These are phyloP conservation scores for Cetonia aurata DNA, from an alignment of 2,888 invertebrate genomes.

Conservation along the genomic window DNA sequence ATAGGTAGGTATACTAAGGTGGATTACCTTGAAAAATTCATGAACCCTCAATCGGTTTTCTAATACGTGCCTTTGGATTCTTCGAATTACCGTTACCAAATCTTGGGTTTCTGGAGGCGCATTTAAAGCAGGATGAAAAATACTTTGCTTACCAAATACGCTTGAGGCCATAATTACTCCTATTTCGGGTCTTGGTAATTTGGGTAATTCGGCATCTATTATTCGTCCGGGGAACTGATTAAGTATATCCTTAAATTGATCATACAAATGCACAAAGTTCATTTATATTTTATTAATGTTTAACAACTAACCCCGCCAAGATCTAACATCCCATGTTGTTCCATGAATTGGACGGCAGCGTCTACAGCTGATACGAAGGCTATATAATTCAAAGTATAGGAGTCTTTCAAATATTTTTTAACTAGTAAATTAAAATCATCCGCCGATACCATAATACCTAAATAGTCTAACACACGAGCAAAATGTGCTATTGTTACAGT, in stretches of 20 bases:
- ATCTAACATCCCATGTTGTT: conserved; percentile 68
- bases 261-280: conserved; percentile 2
- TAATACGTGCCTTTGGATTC: conserved; percentile 77
- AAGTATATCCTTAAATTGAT: conserved; percentile 66
- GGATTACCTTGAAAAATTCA: conserved; percentile 77
- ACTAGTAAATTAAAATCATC: conserved; percentile 81
- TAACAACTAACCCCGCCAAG: conserved; percentile 69
- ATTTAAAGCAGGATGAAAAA: conserved; percentile 73
- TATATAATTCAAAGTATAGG: conserved; percentile 83
- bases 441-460: conserved; percentile 77
- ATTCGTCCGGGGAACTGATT: conserved; percentile 74
- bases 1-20: not conserved
- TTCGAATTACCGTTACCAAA: conserved; percentile 71
- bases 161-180: conserved; percentile 68
- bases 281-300: not conserved
- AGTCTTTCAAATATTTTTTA: conserved; percentile 81
- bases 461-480: conserved; percentile 78
- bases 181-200: conserved; percentile 76
- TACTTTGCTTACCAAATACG: conserved; percentile 69
- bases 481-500: conserved; percentile 84
- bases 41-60: conserved; percentile 75
- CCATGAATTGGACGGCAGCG: conserved; percentile 74
- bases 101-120: conserved; percentile 68
- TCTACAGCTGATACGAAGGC: conserved; percentile 80
- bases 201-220: conserved; percentile 77